These are phyloP conservation scores for Charina bottae DNA, from an alignment of 2,113 vertebrate genomes.

Conservation along the genomic window DNA sequence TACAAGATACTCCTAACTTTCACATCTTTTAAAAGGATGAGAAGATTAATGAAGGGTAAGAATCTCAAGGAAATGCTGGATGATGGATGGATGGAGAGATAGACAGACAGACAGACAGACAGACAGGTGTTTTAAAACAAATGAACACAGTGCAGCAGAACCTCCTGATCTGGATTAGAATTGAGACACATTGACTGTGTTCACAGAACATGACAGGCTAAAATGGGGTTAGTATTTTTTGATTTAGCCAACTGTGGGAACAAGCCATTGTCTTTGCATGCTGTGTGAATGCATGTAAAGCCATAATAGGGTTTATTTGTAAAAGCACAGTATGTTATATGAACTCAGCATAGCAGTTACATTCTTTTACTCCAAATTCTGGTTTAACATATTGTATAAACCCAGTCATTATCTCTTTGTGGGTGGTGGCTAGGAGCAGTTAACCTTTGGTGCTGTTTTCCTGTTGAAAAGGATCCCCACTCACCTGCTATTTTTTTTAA, in stretches of 20 bases:
- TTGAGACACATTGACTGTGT: background rate
- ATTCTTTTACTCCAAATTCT: background rate
- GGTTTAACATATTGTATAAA: background rate
- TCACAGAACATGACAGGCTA: background rate
- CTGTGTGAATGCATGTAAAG: background rate
- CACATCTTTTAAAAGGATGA: background rate
- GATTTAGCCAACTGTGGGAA: background rate
- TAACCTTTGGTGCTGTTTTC: background rate
- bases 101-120: background rate
- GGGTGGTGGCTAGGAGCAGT: background rate
- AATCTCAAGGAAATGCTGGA: background rate
- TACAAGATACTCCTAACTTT: background rate
- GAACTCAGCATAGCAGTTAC: background rate
- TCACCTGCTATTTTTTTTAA: background rate
- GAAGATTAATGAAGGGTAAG: background rate
- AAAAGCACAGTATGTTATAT: background rate
- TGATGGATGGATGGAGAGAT: background rate
- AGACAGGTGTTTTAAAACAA: background rate
- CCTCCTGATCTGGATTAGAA: background rate
- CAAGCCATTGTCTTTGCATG: background rate
- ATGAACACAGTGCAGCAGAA: background rate
- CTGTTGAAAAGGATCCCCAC: background rate
- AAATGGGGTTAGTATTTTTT: background rate
- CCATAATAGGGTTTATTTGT: background rate
- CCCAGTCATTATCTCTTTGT: background rate